Evolutionary conservation across 1,140 invertebrate species (phyloP).

Genomic region (Trichoplusia ni): DNA sequence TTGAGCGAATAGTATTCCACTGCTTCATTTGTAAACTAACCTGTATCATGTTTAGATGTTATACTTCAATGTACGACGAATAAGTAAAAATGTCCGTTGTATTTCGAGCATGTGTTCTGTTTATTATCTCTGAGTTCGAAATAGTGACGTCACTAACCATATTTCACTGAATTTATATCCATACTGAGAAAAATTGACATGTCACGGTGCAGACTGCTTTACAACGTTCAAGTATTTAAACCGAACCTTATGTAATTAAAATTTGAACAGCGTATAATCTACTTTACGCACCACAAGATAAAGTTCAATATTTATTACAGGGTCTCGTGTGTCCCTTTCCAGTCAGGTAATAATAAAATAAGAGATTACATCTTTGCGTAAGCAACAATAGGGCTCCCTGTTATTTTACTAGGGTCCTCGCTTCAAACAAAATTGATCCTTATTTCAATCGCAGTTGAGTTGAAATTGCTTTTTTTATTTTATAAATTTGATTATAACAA

Average conservation of each 20-base stretch:
- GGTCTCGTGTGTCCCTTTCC: constrained; percentile 50
- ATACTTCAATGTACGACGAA: too few species aligned
- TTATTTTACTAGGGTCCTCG: constrained; percentile 66
- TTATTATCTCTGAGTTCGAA: background rate
- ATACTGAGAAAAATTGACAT: constrained; percentile 28
- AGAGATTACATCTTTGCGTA: constrained; percentile 77
- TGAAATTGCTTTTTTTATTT: constrained; percentile 39
- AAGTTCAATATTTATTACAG: constrained; percentile 41
- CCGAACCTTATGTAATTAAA: constrained; percentile 24
- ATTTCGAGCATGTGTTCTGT: background rate
- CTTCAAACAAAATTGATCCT: constrained; percentile 48
- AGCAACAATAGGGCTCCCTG: constrained; percentile 73
- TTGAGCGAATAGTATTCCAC: too few species aligned
- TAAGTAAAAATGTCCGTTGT: too few species aligned
- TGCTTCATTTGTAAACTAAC: too few species aligned
- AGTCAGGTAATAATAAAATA: constrained; percentile 76
- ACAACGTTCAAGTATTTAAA: constrained; percentile 35
- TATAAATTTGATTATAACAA: constrained; percentile 58
- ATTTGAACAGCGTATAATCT: background rate
- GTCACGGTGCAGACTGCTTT: constrained; percentile 21
- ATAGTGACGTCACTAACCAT: background rate
- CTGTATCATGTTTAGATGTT: too few species aligned
- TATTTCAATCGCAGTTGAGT: constrained; percentile 29
- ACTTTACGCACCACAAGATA: constrained; percentile 26
- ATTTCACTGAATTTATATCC: constrained; percentile 11